Evolutionary conservation across 2,888 invertebrate genomes (phyloP).

Genomic region (Heliconius aoede): DNA sequence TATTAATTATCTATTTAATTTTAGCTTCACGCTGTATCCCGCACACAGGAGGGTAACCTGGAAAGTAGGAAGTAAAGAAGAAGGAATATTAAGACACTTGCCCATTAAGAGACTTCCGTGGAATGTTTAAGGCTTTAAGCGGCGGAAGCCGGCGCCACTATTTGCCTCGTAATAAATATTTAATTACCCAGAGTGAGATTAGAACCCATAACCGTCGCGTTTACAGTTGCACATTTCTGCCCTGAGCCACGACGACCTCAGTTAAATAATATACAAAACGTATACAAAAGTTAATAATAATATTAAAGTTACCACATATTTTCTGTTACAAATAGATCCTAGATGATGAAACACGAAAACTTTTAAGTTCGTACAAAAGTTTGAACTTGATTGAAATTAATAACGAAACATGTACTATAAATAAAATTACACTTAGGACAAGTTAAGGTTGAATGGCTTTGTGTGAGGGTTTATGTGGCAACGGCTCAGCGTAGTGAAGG

Average conservation of each 20-base stretch:
- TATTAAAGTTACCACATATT: not conserved
- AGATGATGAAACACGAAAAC: slow-evolving; percentile 40
- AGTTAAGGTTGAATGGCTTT: not conserved
- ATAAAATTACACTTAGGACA: not conserved
- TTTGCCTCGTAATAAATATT: not conserved
- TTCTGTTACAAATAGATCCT: slow-evolving; percentile 20
- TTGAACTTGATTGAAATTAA: slow-evolving; percentile 40
- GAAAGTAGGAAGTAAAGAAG: no score
- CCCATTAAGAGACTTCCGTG: no score
- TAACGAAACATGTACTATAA: slow-evolving; percentile 14
- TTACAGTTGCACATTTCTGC: no score
- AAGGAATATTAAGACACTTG: no score
- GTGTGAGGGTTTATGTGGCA: not conserved
- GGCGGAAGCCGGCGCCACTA: not conserved
- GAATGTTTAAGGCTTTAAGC: not conserved
- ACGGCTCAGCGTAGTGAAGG: no score
- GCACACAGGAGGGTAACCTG: not conserved
- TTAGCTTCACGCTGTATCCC: no score
- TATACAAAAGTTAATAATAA: slow-evolving; percentile 8
- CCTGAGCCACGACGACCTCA: no score
- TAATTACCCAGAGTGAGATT: no score
- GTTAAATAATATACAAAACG: not conserved
- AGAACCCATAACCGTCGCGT: no score
- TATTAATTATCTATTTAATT: no score
- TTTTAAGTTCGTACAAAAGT: slow-evolving; percentile 36